phyloP scores from a whole-genome alignment of 92 coral and sea anemone species.

The Diadumene lineata region DNA sequence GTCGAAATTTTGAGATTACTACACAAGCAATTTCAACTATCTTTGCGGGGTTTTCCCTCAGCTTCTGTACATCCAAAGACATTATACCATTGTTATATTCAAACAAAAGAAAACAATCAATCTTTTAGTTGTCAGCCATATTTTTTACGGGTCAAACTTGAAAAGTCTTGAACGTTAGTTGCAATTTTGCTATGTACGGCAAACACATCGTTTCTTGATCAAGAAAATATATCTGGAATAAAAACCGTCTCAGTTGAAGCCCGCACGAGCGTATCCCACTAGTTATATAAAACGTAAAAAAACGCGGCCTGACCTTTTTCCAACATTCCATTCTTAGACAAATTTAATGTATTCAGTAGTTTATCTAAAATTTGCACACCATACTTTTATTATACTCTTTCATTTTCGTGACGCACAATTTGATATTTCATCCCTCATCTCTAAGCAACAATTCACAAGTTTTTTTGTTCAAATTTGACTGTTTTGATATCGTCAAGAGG shows the following conservation, averaged over 20 bases:
- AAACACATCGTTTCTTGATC: too few relatives aligned
- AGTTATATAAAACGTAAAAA: neutral
- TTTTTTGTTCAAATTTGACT: neutral
- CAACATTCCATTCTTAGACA: constrained; percentile 18
- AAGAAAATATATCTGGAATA: too few relatives aligned
- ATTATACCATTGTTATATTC: neutral
- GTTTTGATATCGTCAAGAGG: neutral
- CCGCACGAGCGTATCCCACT: too few relatives aligned
- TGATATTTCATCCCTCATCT: constrained; percentile 14
- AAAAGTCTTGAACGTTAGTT: too few relatives aligned
- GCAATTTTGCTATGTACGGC: too few relatives aligned
- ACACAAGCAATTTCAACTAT: too few relatives aligned
- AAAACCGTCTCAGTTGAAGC: too few relatives aligned
- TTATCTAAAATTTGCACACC: constrained; percentile 14
- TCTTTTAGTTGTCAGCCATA: neutral
- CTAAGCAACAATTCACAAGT: neutral
- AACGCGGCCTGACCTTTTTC: constrained; percentile 18
- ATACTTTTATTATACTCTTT: neutral
- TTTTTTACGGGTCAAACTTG: neutral
- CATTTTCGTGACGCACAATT: constrained; percentile 6
- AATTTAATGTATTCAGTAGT: constrained; percentile 15
- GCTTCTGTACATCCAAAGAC: neutral
- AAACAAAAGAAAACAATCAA: neutral
- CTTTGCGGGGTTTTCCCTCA: constrained; percentile 33
- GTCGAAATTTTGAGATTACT: neutral